These are phyloP conservation scores for Planiliza haematocheilus DNA, from an alignment of 2,113 vertebrate species.

Conservation along the genomic window DNA sequence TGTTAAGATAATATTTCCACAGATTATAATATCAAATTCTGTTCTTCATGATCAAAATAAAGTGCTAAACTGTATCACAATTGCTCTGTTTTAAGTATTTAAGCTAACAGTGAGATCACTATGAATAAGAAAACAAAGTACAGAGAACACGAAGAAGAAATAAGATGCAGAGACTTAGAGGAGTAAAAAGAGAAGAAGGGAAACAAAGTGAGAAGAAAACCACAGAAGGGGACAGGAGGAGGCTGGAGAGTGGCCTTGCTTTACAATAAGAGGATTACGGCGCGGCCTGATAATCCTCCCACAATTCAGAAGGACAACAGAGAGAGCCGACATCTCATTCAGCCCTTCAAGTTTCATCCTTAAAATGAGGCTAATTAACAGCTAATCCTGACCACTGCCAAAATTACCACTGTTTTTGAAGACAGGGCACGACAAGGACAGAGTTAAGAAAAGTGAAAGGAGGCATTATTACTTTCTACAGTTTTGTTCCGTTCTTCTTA, in stretches of 20 bases:
- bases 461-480: conserved; percentile 3
- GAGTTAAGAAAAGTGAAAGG: not conserved
- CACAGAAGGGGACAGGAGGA: conserved; percentile 47
- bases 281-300: conserved; percentile 70
- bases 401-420: conserved; percentile 64
- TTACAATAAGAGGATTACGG: conserved; percentile 80
- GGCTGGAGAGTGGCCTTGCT: conserved; percentile 65
- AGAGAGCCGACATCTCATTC: conserved; percentile 66
- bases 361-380: conserved; percentile 81
- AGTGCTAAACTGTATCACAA: conserved; percentile 24
- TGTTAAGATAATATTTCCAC: no score
- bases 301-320: conserved; percentile 69
- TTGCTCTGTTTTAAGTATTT: not conserved
- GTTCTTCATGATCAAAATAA: not conserved
- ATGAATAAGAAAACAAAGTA: not conserved
- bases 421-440: conserved; percentile 25
- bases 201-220: conserved; percentile 51
- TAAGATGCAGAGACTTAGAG: conserved; percentile 14
- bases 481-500: conserved; percentile 4
- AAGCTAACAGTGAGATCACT: not conserved
- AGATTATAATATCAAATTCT: not conserved
- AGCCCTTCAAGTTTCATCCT: conserved; percentile 61
- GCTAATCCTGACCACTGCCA: conserved; percentile 73
- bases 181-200: conserved; percentile 26
- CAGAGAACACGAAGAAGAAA: not conserved